phyloP scores from a whole-genome alignment of 2,797 vertebrate genomes.

The Enteromius afrohamiltoni region DNA sequence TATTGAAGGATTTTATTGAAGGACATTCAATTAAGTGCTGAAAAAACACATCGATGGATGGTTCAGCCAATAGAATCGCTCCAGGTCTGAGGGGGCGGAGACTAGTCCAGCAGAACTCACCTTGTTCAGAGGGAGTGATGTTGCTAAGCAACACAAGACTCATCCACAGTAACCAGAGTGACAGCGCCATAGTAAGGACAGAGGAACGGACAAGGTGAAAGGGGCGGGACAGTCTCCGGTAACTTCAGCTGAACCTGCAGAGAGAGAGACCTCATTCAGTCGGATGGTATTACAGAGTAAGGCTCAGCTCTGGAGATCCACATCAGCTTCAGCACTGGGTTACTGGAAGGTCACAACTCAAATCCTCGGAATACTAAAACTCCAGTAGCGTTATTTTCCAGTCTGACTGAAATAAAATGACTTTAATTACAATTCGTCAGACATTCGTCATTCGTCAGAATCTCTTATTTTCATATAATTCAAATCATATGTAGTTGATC shows the following conservation, averaged over 20 bases:
- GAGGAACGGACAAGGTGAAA: slow-evolving; percentile 57
- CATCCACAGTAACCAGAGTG: slow-evolving; percentile 77
- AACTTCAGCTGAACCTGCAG: slow-evolving; percentile 66
- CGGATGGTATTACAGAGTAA: slow-evolving; percentile 68
- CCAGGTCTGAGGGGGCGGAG: neutral
- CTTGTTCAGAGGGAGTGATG: slow-evolving; percentile 76
- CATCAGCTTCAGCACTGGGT: neutral
- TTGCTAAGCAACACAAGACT: slow-evolving; percentile 73
- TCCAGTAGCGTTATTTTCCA: neutral
- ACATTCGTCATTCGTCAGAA: too few species aligned
- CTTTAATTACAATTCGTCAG: neutral
- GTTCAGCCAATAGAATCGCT: neutral
- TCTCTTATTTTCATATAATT: neutral
- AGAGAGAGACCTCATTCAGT: slow-evolving; percentile 74
- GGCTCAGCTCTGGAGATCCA: neutral
- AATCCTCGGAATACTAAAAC: neutral
- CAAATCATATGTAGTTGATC: neutral
- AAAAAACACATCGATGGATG: too few species aligned
- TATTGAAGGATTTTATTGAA: neutral
- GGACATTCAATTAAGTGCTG: too few species aligned
- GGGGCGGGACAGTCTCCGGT: slow-evolving; percentile 66
- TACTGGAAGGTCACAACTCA: neutral
- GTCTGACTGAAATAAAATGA: neutral
- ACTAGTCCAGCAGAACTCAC: slow-evolving; percentile 62
- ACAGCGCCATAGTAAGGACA: slow-evolving; percentile 72